phyloP scores from a whole-genome alignment of 2,113 vertebrate genomes.

The Myotis davidii region DNA sequence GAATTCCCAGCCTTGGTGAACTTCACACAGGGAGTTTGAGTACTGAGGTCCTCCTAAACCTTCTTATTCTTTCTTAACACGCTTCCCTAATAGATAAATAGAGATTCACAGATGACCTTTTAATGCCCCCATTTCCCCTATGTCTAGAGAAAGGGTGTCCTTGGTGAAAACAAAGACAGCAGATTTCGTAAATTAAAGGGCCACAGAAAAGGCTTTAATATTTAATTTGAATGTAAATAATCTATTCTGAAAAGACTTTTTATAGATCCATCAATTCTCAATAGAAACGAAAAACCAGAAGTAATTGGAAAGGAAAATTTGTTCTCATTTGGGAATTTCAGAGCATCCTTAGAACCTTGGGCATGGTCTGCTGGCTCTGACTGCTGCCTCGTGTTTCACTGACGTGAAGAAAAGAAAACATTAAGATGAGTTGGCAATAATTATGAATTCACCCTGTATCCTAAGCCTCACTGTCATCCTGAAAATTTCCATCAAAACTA shows the following conservation, averaged over 20 bases:
- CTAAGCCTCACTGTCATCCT: constrained; percentile 58
- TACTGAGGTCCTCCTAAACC: not conserved
- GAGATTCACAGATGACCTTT: not conserved
- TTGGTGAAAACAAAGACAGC: constrained; percentile 46
- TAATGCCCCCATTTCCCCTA: constrained; percentile 5
- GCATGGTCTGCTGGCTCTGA: not conserved
- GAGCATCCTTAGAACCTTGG: not conserved
- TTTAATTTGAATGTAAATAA: constrained; percentile 65
- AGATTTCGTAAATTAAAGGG: constrained; percentile 57
- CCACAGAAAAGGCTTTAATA: constrained; percentile 13
- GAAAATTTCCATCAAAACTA: constrained; percentile 72
- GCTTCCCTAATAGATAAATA: not conserved
- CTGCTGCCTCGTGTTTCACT: not conserved
- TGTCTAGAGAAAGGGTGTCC: constrained; percentile 34
- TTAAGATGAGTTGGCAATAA: constrained; percentile 66
- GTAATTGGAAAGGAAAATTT: constrained; percentile 54
- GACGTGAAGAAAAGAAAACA: constrained; percentile 35
- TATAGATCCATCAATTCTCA: constrained; percentile 51
- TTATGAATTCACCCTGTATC: constrained; percentile 72
- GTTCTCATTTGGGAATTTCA: constrained; percentile 21
- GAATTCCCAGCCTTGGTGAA: not conserved
- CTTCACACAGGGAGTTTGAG: not conserved
- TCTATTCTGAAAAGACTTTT: constrained; percentile 45
- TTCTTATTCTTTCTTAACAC: constrained; percentile 1
- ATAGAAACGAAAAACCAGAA: not conserved